Evolutionary conservation across 2,888 invertebrate species (phyloP), one percentile per base, ranked within the genome.

Genomic region (Rhogogaster chlorosoma): DNA sequence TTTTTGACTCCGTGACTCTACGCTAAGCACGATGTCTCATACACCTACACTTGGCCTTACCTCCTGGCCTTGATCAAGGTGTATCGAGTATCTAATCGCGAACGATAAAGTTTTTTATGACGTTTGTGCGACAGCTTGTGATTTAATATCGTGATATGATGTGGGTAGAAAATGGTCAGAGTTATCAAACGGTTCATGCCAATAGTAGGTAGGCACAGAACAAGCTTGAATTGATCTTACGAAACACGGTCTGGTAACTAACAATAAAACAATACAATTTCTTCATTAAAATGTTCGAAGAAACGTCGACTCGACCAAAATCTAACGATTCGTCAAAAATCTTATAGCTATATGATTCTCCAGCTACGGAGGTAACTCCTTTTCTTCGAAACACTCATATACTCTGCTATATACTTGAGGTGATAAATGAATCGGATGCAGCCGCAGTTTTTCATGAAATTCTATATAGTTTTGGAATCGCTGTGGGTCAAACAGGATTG

Each of bases 41-140:
- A 61, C 9, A 26, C 10, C 4, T 67, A 67, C 32, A 67, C 67
- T 32, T 32, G 67, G 67, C 67, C 29, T 67, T 67, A 38, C 18
- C 12, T 73, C 42, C 9, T 12, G 67, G 26, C 73, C n/a, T 38
- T 26, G 42, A 73, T 45, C 73, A 7, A 26, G 3, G 22, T 42
- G 22, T 73, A 73, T 73, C 73, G 1, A 42, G 22, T 29, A 73
- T 73, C 73, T 73, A 73, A 73, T 73, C 73, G 22, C 73, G 15
- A 73, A 26, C 22, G 22, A 45, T 73, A 10, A 73, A 73, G 38
- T 9, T 67, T 45, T 70, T 38, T 26, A 73, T 73, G 22, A 22
- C 73, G 73, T 26, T 73, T 45, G 10, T 42, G 42, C 42, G 73
- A 73, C 42, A 26, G 26, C 73, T 42, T 3, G 38, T 22, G 73